phyloP scores from a whole-genome alignment of 2,888 invertebrate species.

The Spisula subtruncata region DNA sequence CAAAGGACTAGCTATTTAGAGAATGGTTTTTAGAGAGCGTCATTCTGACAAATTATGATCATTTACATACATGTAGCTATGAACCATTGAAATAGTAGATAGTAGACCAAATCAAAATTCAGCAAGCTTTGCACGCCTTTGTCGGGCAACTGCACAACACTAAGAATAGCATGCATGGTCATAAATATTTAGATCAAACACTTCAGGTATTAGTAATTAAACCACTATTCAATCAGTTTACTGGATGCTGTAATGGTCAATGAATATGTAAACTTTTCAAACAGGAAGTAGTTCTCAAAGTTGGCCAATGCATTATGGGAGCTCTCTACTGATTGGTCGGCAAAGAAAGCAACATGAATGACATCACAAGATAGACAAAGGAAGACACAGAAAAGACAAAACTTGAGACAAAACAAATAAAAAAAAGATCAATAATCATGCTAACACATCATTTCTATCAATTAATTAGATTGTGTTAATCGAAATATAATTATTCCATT shows the following conservation, averaged over 20 bases:
- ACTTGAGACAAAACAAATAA: slow-evolving; percentile 36
- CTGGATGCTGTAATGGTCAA: background rate
- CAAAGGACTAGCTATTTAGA: too few relatives aligned
- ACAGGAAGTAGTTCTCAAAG: slow-evolving; percentile 69
- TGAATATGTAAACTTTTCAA: slow-evolving; percentile 30
- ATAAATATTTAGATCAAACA: background rate
- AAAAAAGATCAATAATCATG: slow-evolving; percentile 40
- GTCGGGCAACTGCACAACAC: too few relatives aligned
- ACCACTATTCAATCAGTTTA: background rate
- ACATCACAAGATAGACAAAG: slow-evolving; percentile 51
- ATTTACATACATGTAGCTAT: background rate
- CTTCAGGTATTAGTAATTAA: background rate
- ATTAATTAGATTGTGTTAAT: slow-evolving; percentile 22
- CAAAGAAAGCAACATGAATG: slow-evolving; percentile 55
- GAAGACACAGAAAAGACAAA: slow-evolving; percentile 35
- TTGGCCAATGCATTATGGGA: slow-evolving; percentile 68
- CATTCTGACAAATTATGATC: too few relatives aligned
- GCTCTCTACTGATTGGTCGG: slow-evolving; percentile 63
- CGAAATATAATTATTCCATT: background rate
- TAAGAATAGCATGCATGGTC: background rate
- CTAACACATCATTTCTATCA: slow-evolving; percentile 31
- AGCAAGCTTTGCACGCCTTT: background rate
- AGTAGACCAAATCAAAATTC: background rate
- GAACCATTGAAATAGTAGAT: background rate
- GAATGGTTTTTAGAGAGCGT: too few relatives aligned